Conservation (phyloP, 2,888 invertebrate species). For the Philopedon plagiatum region DNA sequence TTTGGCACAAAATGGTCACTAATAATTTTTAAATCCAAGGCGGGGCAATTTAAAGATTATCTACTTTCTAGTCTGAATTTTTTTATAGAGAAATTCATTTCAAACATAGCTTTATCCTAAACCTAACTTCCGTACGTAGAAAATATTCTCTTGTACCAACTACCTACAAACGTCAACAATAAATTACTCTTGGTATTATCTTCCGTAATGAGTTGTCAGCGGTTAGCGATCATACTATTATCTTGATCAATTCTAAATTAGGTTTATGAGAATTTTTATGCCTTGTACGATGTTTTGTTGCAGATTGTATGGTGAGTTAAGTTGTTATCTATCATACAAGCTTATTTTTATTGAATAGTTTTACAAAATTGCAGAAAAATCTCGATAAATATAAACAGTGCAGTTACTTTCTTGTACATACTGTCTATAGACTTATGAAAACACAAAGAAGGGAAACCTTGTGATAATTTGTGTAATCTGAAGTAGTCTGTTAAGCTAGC, state of each 20-base stretch:
- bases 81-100: not conserved
- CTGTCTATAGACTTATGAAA: no score
- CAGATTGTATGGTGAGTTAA: not conserved
- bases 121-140: not conserved
- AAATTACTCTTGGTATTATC: slow-evolving; percentile 12
- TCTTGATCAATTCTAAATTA: slow-evolving; percentile 15
- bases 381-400: no score
- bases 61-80: not conserved
- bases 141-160: not conserved
- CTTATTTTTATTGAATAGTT: not conserved
- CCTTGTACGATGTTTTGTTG: not conserved
- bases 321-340: not conserved
- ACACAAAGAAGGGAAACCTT: no score
- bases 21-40: not conserved
- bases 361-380: no score
- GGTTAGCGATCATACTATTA: slow-evolving; percentile 11
- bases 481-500: no score
- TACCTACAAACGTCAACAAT: not conserved
- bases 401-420: no score
- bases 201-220: slow-evolving; percentile 1
- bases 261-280: slow-evolving; percentile 12
- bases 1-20: not conserved
- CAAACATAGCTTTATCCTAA: not conserved
- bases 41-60: not conserved
- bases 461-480: no score